phyloP scores from a whole-genome alignment of 2,113 vertebrate genomes.

The Corydoras maculifer region DNA sequence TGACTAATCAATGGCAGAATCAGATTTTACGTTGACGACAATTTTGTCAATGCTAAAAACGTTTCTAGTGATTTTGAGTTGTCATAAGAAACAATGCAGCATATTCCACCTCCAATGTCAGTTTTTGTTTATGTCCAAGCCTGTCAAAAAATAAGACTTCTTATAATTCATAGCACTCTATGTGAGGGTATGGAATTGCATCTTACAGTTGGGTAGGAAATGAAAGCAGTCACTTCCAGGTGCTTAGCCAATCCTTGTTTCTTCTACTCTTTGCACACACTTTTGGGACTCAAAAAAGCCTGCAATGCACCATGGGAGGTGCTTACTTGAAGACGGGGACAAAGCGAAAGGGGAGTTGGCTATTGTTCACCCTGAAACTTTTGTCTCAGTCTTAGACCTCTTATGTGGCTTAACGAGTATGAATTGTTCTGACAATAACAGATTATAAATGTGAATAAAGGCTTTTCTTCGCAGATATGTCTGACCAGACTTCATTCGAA shows the following conservation, averaged over 20 bases:
- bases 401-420: slow-evolving; percentile 69
- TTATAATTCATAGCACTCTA: slow-evolving; percentile 33
- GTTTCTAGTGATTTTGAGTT: too few species aligned
- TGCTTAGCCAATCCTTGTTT: slow-evolving; percentile 51
- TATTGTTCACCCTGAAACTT: slow-evolving; percentile 75
- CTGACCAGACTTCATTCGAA: slow-evolving; percentile 57
- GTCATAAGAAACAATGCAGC: neutral
- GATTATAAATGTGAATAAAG: slow-evolving; percentile 69
- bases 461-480: slow-evolving; percentile 58
- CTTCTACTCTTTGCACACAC: slow-evolving; percentile 52
- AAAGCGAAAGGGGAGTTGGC: slow-evolving; percentile 55
- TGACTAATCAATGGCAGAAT: slow-evolving; percentile 31
- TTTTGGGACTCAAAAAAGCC: slow-evolving; percentile 56
- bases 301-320: slow-evolving; percentile 62
- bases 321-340: slow-evolving; percentile 57
- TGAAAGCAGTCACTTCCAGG: slow-evolving; percentile 56
- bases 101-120: slow-evolving; percentile 13
- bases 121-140: slow-evolving; percentile 35
- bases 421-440: too few species aligned
- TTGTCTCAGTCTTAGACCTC: slow-evolving; percentile 80
- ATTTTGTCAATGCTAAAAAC: slow-evolving; percentile 4
- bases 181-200: slow-evolving; percentile 41
- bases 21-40: slow-evolving; percentile 6
- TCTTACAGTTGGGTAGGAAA: slow-evolving; percentile 48
- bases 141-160: slow-evolving; percentile 41